Percentiles rank a stretch among this genome's conserved stretches.
These are phyloP conservation scores for Epinotia nisella DNA, from an alignment of 2,888 invertebrate species.

Conservation along the genomic window DNA sequence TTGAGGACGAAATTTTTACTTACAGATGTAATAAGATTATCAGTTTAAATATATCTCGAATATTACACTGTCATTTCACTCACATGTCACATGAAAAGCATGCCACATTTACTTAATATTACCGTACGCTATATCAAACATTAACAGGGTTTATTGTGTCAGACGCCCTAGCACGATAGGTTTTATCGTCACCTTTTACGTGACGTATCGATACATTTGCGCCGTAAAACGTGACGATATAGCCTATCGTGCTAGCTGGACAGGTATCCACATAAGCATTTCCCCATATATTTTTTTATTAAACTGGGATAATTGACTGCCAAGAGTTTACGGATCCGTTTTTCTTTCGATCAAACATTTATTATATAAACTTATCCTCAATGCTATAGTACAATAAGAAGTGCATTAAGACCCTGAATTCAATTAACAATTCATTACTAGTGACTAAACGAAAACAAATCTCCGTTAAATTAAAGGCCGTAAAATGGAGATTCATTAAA, in stretches of 20 bases:
- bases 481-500: slow-evolving; percentile 20
- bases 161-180: too few species aligned
- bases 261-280: too few species aligned
- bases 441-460: slow-evolving; percentile 14
- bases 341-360: not conserved
- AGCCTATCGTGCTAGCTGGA: too few species aligned
- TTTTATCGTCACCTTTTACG: too few species aligned
- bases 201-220: too few species aligned
- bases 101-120: not conserved
- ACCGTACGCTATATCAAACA: not conserved
- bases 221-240: too few species aligned
- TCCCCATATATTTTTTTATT: not conserved
- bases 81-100: not conserved
- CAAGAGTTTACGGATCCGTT: not conserved
- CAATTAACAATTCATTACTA: slow-evolving; percentile 16
- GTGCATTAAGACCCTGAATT: not conserved
- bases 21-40: too few species aligned
- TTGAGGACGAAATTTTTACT: not conserved
- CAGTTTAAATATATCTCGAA: not conserved
- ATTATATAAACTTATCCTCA: not conserved
- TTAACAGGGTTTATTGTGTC: too few species aligned
- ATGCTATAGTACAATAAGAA: not conserved
- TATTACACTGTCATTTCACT: not conserved
- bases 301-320: not conserved
- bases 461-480: slow-evolving; percentile 23